phyloP scores from a whole-genome alignment of 1,140 invertebrate species.

The Drosophila kikkawai region DNA sequence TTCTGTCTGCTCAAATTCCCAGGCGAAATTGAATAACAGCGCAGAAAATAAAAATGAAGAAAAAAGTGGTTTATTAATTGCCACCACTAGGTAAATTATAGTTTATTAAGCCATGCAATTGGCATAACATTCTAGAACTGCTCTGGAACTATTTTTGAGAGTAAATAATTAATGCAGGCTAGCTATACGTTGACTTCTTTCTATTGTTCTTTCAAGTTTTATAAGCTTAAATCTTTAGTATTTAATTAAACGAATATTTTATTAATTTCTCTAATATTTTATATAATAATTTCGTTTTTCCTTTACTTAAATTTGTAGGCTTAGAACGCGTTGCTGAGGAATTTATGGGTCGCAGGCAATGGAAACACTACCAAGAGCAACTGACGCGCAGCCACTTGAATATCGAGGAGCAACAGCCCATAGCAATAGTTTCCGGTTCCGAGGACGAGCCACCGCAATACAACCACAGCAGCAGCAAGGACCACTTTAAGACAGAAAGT shows the following conservation, averaged over 20 bases:
- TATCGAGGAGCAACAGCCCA: conserved; percentile 77
- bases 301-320: conserved; percentile 87
- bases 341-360: conserved; percentile 97
- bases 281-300: neutral
- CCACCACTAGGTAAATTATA: conserved; percentile 61
- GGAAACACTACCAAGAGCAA: conserved; percentile 95
- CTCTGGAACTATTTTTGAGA: neutral
- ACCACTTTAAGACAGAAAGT: conserved; percentile 58
- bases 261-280: neutral
- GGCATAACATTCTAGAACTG: conserved; percentile 32
- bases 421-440: conserved; percentile 56
- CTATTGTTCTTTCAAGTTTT: neutral
- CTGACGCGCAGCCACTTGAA: conserved; percentile 85
- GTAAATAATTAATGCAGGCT: conserved; percentile 23
- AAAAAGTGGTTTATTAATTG: conserved; percentile 58
- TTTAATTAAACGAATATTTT: neutral
- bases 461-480: conserved; percentile 39
- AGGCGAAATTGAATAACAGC: conserved; percentile 38
- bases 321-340: conserved; percentile 98
- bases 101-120: conserved; percentile 50
- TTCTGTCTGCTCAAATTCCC: conserved; percentile 76
- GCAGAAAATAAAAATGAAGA: neutral
- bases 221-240: neutral
- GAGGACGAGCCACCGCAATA: conserved; percentile 56
- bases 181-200: neutral